Evolutionary conservation across 2,888 invertebrate species (phyloP), one percentile per base, ranked within the genome.

Genomic region (Heterodera filipjevi): DNA sequence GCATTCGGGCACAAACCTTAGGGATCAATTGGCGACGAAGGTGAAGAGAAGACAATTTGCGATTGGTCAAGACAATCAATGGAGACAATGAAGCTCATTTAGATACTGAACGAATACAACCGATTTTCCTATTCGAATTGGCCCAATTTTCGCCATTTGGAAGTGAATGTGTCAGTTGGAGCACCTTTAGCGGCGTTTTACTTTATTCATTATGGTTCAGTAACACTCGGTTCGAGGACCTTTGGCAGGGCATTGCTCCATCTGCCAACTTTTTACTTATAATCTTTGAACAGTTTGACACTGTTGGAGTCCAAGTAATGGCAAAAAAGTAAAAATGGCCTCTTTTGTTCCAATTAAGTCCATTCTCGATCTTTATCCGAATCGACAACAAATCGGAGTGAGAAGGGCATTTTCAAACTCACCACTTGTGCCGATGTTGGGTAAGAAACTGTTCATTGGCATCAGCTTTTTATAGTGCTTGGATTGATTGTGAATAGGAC

Each of bases 181-280:
- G 44, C 10, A 27, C 8, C 71, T 16, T 19, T 44, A 12, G 39
- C 8, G 19, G 39, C 3, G 19, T 32, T 19, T 10, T 35, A 33
- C 22, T 39, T 22, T 35, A 5, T 16, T 16, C 30, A 32, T 1
- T 22, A 30, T 10, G 33, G 27, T 53, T 77, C 53, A 85, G 83
- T 39, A 81, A 80, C 19, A 87, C 86, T 10, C 85, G 84, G 1
- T 87, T 86, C 79, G 88, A 87, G 19, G 86, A 86, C 73, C 82
- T 88, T n/a, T 88, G 88, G 88, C 81, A 84, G 30, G 85, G 85
- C 73, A 80, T 86, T 27, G 77, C 83, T 22, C 83, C 81, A 39
- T 81, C 84, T 16, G 86, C 87, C 76, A 84, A 86, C 76, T 86
- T 87, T 77, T 79, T 87, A 81, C 86, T 86, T 16, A 87, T 88